Conservation (phyloP, 2,113 vertebrate species). For the Barbus barbus region DNA sequence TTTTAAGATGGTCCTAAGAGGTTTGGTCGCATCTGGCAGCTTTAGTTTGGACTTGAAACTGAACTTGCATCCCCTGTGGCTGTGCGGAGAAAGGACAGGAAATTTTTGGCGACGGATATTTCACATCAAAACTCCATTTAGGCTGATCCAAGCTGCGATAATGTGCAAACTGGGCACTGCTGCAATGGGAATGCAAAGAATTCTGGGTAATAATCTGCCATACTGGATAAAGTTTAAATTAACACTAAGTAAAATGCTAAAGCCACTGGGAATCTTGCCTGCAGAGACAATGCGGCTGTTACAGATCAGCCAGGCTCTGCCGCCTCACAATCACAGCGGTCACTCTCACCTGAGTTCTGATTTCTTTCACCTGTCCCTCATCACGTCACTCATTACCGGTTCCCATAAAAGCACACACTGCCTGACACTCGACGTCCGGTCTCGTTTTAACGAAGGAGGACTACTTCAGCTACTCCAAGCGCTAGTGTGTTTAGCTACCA, state of each 20-base stretch:
- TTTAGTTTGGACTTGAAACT: constrained; percentile 19
- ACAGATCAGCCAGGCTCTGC: no score
- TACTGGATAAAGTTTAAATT: constrained; percentile 24
- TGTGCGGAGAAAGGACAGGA: constrained; percentile 1
- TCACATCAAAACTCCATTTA: constrained; percentile 17
- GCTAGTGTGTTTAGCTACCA: no score
- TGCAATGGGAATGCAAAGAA: constrained; percentile 17
- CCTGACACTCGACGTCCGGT: no score
- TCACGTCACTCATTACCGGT: no score
- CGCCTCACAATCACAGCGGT: no score
- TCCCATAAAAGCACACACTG: no score
- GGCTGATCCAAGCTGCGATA: constrained; percentile 39
- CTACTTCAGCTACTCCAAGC: no score
- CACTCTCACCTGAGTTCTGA: no score
- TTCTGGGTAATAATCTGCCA: constrained; percentile 20
- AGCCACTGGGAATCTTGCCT: constrained; percentile 25
- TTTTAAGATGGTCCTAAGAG: constrained; percentile 20
- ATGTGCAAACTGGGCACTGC: constrained; percentile 23
- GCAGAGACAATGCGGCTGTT: not conserved
- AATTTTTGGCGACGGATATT: not conserved
- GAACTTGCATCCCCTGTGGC: constrained; percentile 8
- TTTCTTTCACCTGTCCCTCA: no score
- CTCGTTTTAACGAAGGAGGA: no score
- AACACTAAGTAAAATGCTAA: constrained; percentile 37
- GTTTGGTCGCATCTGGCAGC: constrained; percentile 28